These are phyloP conservation scores for Julus scanicus DNA, from an alignment of 2,888 invertebrate species.

Conservation along the genomic window DNA sequence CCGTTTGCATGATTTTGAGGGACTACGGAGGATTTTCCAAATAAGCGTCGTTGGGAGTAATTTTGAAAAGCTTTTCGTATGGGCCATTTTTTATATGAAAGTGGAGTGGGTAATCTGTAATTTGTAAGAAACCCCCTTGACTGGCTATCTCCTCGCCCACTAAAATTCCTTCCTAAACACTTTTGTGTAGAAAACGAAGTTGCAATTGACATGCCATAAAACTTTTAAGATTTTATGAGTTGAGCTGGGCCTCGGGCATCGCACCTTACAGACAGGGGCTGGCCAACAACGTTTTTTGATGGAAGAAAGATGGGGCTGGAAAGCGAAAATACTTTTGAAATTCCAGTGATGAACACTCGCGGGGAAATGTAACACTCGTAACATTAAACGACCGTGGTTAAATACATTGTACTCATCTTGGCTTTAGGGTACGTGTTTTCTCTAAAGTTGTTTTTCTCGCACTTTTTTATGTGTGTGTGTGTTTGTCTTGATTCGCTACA, in stretches of 20 bases:
- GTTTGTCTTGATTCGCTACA: neutral
- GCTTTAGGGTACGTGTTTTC: neutral
- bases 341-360: constrained; percentile 7
- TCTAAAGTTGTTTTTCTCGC: neutral
- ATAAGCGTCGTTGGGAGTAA: neutral
- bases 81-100: constrained; percentile 13
- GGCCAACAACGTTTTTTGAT: constrained; percentile 24
- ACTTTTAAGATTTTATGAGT: constrained; percentile 43
- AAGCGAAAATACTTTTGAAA: neutral
- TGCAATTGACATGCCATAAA: constrained; percentile 47
- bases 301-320: constrained; percentile 31
- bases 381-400: constrained; percentile 29
- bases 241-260: constrained; percentile 33
- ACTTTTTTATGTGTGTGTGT: neutral
- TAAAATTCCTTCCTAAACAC: constrained; percentile 41
- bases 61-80: neutral
- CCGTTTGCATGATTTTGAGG: neutral
- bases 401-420: neutral
- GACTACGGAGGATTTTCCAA: neutral
- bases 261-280: constrained; percentile 18
- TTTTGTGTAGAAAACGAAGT: constrained; percentile 45
- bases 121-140: constrained; percentile 17
- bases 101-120: constrained; percentile 45
- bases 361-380: constrained; percentile 34
- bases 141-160: constrained; percentile 26